Evolutionary conservation across 2,888 invertebrate genomes (phyloP).

Genomic region (Leistus spinibarbis): DNA sequence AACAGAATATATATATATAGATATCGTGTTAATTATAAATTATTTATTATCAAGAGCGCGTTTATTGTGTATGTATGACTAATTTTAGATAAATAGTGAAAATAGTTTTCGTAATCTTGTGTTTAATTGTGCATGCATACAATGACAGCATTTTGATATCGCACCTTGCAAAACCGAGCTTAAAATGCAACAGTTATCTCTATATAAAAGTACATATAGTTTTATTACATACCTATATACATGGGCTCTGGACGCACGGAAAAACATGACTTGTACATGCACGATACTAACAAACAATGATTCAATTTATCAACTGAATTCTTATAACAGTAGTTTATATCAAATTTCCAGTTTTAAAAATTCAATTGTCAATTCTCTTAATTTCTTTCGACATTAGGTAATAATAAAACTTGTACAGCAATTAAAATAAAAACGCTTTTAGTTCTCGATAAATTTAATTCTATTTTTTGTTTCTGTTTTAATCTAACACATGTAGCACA

Average conservation of each 20-base stretch:
- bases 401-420: background rate
- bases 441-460: background rate
- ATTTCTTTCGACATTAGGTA: background rate
- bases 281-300: background rate
- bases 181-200: conserved; percentile 12
- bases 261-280: background rate
- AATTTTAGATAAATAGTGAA: background rate
- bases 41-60: background rate
- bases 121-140: conserved; percentile 30
- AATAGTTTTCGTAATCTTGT: background rate
- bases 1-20: background rate
- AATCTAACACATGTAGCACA: conserved; percentile 26
- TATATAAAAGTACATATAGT: conserved; percentile 1
- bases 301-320: no score
- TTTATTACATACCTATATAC: conserved; percentile 15
- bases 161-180: conserved; percentile 37
- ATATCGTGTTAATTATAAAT: background rate
- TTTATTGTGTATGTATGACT: background rate
- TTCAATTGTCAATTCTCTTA: background rate
- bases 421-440: background rate
- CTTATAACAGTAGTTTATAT: no score
- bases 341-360: background rate
- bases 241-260: background rate
- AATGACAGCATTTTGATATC: conserved; percentile 32
- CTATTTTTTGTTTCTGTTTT: background rate